Evolutionary conservation across 2,113 vertebrate genomes (phyloP), one percentile per base, ranked within the genome.

Genomic region (Bothrops jararaca): DNA sequence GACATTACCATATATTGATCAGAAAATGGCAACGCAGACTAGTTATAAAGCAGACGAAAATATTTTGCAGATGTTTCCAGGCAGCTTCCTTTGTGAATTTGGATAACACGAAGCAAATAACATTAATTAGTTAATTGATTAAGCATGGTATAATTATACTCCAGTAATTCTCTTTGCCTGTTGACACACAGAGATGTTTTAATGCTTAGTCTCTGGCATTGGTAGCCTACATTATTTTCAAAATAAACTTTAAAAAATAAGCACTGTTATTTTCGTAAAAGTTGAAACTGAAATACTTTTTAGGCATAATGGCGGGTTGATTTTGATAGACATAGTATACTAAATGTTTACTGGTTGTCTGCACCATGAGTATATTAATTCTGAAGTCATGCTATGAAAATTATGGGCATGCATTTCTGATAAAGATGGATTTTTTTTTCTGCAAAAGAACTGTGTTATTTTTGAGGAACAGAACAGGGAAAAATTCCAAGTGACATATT

Each of bases 61-160:
- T 56, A 9, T 90, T 92, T 56, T 93, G 86, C 45, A 45, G 91
- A 92, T 94, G 24, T 92, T 94, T 12, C 39, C 74, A 58, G 92
- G 58, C 88, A 60, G 54, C 10, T 86, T 54, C 2, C 26, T 58
- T 29, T 64, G 42, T 89, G 90, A 54, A 54, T 91, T 64, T 90
- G 91, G 34, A 1, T 93, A 88, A 42, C 93, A 18, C 0, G 69
- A 42, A 86, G 24, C 86, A 5, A 85, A 52, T 94, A 11, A 42
- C 56, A 53, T 42, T 48, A 2, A 85, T 64, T 86, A 34, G 3
- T 53, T 3, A 89, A 13, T 2, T 91, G 87, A 42, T 91, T 89
- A 93, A 80, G 34, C 4, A 0, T 86, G 26, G 42, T 93, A 57
- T 93, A 94, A 88, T 91, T 90, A 20, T 48, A 45, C 48, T 39